phyloP scores from a whole-genome alignment of 2,797 vertebrate species.

The Myotis myotis region DNA sequence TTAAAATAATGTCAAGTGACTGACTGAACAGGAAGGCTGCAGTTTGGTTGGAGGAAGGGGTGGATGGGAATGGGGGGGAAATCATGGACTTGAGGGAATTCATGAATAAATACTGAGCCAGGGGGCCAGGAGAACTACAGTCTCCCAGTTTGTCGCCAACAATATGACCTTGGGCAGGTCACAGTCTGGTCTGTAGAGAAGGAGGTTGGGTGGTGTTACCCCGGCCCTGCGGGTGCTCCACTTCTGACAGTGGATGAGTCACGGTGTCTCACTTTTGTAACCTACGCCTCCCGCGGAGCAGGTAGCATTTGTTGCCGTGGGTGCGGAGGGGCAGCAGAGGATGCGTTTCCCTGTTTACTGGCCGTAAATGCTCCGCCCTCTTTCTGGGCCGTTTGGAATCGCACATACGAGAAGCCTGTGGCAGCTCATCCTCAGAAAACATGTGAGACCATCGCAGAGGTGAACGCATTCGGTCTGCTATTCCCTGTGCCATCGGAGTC shows the following conservation, averaged over 20 bases:
- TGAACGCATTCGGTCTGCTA: constrained; percentile 52
- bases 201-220: not conserved
- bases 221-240: not conserved
- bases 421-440: constrained; percentile 57
- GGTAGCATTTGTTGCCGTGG: not conserved
- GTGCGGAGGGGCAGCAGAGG: not conserved
- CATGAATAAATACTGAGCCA: not conserved
- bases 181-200: not conserved
- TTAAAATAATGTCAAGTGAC: not conserved
- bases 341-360: constrained; percentile 47
- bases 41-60: not conserved
- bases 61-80: not conserved
- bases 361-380: constrained; percentile 36
- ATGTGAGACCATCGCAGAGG: constrained; percentile 63
- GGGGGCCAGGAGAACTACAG: not conserved
- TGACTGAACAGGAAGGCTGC: not conserved
- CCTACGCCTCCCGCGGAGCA: not conserved
- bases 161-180: not conserved
- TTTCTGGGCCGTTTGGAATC: constrained; percentile 46
- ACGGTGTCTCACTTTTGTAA: not conserved
- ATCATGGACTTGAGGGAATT: not conserved
- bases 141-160: not conserved
- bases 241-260: not conserved
- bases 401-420: constrained; percentile 48
- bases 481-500: constrained; percentile 53